Conservation (phyloP, 2,797 vertebrate species). For the Cichlasoma orientale region DNA sequence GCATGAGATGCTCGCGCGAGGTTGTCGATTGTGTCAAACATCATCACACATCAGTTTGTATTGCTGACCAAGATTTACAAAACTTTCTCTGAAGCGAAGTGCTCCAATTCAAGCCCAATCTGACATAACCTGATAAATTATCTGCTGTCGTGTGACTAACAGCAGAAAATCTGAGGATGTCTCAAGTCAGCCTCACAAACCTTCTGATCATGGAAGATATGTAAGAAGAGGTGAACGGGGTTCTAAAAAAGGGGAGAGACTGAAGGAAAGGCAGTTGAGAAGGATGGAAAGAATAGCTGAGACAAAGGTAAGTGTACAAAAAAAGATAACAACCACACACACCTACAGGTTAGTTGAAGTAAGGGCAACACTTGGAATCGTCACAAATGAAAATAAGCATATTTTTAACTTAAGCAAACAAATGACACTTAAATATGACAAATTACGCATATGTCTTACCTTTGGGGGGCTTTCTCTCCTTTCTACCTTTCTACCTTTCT, state of each 20-base stretch:
- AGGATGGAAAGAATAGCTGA: background rate
- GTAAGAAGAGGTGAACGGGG: background rate
- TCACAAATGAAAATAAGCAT: background rate
- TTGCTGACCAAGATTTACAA: slow-evolving; percentile 1
- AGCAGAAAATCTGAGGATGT: background rate
- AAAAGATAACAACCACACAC: background rate
- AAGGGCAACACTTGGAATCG: background rate
- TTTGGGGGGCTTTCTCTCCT: slow-evolving; percentile 39
- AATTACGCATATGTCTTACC: slow-evolving; percentile 62
- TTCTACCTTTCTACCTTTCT: slow-evolving; percentile 27
- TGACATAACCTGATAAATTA: slow-evolving; percentile 5
- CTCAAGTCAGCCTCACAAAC: background rate
- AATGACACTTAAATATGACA: background rate
- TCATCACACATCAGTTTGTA: background rate
- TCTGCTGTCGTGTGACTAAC: background rate
- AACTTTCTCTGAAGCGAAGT: background rate
- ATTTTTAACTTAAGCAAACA: background rate
- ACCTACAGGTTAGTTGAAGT: too few species aligned
- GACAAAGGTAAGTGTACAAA: background rate
- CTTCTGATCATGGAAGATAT: background rate
- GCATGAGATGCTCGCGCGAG: background rate
- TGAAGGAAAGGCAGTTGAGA: background rate
- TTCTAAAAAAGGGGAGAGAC: background rate
- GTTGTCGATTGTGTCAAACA: background rate
- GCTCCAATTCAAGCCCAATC: slow-evolving; percentile 9